Percentiles rank a stretch among this genome's conserved stretches.
Evolutionary conservation across 2,888 invertebrate species (phyloP).

Genomic region (Cinara cedri): DNA sequence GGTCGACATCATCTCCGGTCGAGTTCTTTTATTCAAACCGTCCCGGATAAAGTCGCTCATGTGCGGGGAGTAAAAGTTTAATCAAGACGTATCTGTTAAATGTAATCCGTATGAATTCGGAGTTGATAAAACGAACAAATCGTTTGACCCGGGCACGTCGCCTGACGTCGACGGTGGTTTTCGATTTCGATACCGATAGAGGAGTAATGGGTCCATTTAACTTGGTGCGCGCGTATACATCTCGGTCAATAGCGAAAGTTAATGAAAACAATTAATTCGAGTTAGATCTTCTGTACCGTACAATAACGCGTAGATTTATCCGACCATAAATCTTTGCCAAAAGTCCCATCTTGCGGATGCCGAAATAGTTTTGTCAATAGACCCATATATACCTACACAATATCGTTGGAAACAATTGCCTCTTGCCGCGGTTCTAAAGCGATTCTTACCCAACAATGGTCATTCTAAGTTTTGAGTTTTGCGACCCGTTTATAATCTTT

Average conservation of each 20-base stretch:
- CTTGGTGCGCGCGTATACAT: not conserved
- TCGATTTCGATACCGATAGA: not conserved
- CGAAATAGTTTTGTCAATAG: constrained; percentile 39
- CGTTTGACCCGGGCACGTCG: not conserved
- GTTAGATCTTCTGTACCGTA: constrained; percentile 15
- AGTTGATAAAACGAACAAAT: not conserved
- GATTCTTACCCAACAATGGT: constrained; percentile 10
- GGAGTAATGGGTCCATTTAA: constrained; percentile 25
- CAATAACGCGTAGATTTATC: constrained; percentile 19
- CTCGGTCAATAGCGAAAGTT: constrained; percentile 7
- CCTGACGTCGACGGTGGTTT: not conserved
- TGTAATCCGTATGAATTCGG: no score
- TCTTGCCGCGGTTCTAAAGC: not conserved
- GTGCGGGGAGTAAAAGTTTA: no score
- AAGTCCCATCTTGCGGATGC: not conserved
- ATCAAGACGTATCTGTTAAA: no score
- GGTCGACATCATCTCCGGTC: no score
- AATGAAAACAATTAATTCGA: constrained; percentile 42
- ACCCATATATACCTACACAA: not conserved
- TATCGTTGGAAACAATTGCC: constrained; percentile 3
- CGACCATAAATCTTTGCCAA: not conserved
- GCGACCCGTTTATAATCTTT: not conserved
- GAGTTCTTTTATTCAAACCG: no score
- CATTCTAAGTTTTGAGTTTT: constrained; percentile 17
- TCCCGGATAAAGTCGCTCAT: no score